These are phyloP conservation scores for Laothoe populi DNA, from an alignment of 2,888 invertebrate genomes.

Conservation along the genomic window DNA sequence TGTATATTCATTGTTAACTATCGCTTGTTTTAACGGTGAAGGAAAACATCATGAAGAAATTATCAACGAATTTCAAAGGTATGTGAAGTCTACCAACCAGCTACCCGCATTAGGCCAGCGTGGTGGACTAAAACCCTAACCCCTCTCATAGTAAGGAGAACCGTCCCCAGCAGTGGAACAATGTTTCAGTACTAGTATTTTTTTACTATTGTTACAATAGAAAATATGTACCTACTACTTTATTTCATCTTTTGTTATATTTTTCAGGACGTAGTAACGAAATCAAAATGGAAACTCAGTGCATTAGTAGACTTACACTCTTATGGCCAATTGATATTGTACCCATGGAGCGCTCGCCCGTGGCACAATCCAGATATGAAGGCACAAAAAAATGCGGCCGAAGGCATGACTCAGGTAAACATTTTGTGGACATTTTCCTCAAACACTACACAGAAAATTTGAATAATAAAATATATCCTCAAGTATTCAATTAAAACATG, in stretches of 20 bases:
- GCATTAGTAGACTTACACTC: conserved; percentile 53
- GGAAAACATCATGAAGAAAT: too few relatives aligned
- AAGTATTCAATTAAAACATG: not conserved
- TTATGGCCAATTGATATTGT: conserved; percentile 52
- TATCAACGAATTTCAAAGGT: too few relatives aligned
- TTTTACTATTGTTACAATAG: too few relatives aligned
- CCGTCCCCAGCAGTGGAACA: too few relatives aligned
- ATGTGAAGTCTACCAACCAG: too few relatives aligned
- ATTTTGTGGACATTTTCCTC: conserved; percentile 1
- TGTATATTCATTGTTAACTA: too few relatives aligned
- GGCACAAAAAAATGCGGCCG: conserved; percentile 38
- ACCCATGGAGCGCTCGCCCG: conserved; percentile 49
- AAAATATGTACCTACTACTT: too few relatives aligned
- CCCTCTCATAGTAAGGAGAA: too few relatives aligned
- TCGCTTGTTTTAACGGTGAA: too few relatives aligned
- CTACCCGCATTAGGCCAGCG: too few relatives aligned
- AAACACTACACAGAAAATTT: not conserved
- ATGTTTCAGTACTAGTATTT: too few relatives aligned
- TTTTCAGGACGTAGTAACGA: conserved; percentile 41
- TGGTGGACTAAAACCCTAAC: too few relatives aligned
- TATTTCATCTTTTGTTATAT: not conserved
- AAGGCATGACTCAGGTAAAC: conserved; percentile 45
- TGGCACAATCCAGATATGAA: conserved; percentile 33
- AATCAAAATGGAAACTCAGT: conserved; percentile 34
- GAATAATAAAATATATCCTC: not conserved